Evolutionary conservation across 2,797 vertebrate genomes (phyloP).

Genomic region (Rachycentron canadum): DNA sequence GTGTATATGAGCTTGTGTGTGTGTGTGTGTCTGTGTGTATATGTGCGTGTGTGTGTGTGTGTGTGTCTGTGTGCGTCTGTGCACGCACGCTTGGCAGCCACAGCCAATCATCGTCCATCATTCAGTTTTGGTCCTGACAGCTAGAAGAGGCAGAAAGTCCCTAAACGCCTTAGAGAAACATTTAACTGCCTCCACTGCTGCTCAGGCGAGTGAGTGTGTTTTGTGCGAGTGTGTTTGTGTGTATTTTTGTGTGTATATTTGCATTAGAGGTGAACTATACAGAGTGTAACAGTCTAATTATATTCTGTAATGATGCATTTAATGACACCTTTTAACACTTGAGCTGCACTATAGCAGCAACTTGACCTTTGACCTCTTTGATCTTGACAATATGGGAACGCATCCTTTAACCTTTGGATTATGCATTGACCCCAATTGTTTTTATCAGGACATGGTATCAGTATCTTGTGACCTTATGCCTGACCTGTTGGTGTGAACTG

Average conservation of each 20-base stretch:
- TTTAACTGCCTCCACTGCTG: conserved; percentile 60
- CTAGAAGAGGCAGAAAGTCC: conserved; percentile 74
- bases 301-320: conserved; percentile 41
- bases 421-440: neutral
- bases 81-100: conserved; percentile 48
- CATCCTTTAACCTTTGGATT: conserved; percentile 28
- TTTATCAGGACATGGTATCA: neutral
- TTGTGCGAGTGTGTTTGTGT: conserved; percentile 1
- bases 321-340: neutral
- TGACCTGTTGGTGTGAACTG: too few relatives aligned
- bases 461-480: neutral
- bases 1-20: too few relatives aligned
- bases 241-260: conserved; percentile 27
- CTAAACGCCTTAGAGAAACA: conserved; percentile 74
- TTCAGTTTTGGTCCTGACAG: conserved; percentile 75
- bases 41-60: conserved; percentile 17
- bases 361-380: conserved; percentile 36
- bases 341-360: conserved; percentile 17
- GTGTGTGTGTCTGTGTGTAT: conserved; percentile 24
- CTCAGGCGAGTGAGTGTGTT: conserved; percentile 24
- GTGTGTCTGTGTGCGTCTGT: conserved; percentile 16
- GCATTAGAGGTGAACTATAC: conserved; percentile 47
- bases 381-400: neutral
- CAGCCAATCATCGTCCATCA: conserved; percentile 77
- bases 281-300: conserved; percentile 63